phyloP scores from a whole-genome alignment of 2,888 invertebrate genomes.

The Temnothorax ravouxi region DNA sequence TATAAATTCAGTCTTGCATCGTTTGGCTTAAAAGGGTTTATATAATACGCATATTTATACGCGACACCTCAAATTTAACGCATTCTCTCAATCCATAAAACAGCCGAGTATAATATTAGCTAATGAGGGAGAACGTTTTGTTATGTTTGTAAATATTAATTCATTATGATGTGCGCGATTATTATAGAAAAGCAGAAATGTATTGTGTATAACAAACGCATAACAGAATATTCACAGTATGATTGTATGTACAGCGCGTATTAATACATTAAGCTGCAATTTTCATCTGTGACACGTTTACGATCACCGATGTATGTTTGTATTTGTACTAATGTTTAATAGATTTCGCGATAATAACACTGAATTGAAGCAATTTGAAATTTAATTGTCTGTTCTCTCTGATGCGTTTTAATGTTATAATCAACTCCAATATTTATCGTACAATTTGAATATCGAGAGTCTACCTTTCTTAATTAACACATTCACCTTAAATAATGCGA shows the following conservation, averaged over 20 bases:
- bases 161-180: neutral
- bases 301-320: neutral
- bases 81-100: neutral
- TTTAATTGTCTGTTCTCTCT: conserved; percentile 18
- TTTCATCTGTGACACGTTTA: conserved; percentile 9
- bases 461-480: neutral
- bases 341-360: conserved; percentile 27
- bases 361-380: conserved; percentile 10
- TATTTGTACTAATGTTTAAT: conserved; percentile 25
- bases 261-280: conserved; percentile 21
- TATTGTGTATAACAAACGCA: neutral
- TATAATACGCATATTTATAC: neutral
- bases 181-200: neutral
- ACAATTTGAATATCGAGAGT: neutral
- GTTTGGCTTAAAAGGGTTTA: neutral
- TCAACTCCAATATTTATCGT: neutral
- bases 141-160: conserved; percentile 19
- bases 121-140: conserved; percentile 5
- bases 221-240: neutral
- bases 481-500: neutral
- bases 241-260: neutral
- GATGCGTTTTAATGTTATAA: neutral
- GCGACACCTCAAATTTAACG: neutral
- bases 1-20: neutral
- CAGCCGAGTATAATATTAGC: neutral